Evolutionary conservation across 2,113 vertebrate species (phyloP).

Genomic region (Tenrec ecaudatus): DNA sequence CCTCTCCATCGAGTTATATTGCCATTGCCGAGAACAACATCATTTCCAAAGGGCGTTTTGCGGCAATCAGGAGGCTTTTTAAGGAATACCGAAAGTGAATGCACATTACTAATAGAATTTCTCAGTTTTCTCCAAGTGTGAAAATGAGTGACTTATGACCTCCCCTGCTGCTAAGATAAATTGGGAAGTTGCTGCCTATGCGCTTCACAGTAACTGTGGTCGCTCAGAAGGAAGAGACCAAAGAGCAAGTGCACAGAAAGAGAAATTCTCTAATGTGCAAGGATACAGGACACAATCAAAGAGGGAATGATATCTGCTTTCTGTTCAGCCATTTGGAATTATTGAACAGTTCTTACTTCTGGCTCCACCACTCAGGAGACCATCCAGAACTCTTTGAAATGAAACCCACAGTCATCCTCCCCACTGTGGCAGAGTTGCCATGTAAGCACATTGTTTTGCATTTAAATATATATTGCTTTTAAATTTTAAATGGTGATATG

Average conservation of each 20-base stretch:
- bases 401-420: slow-evolving; percentile 61
- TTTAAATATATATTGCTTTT: slow-evolving; percentile 87
- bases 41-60: slow-evolving; percentile 56
- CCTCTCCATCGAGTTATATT: neutral
- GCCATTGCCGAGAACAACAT: neutral
- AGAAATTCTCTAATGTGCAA: slow-evolving; percentile 54
- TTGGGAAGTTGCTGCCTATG: slow-evolving; percentile 44
- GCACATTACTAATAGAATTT: neutral
- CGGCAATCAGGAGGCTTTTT: slow-evolving; percentile 39
- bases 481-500: slow-evolving; percentile 85
- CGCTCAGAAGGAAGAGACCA: slow-evolving; percentile 50
- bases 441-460: slow-evolving; percentile 79
- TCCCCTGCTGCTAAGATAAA: slow-evolving; percentile 61
- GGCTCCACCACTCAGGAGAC: slow-evolving; percentile 66
- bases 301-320: slow-evolving; percentile 63
- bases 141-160: slow-evolving; percentile 51
- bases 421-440: slow-evolving; percentile 54
- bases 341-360: slow-evolving; percentile 53
- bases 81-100: slow-evolving; percentile 13
- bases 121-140: slow-evolving; percentile 64
- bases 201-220: slow-evolving; percentile 47
- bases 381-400: slow-evolving; percentile 76
- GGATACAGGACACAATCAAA: slow-evolving; percentile 52
- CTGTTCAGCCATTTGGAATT: slow-evolving; percentile 66
- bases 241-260: slow-evolving; percentile 67